Evolutionary conservation across 2,113 vertebrate genomes (phyloP).

Genomic region (Epinephelus cyanopodus): DNA sequence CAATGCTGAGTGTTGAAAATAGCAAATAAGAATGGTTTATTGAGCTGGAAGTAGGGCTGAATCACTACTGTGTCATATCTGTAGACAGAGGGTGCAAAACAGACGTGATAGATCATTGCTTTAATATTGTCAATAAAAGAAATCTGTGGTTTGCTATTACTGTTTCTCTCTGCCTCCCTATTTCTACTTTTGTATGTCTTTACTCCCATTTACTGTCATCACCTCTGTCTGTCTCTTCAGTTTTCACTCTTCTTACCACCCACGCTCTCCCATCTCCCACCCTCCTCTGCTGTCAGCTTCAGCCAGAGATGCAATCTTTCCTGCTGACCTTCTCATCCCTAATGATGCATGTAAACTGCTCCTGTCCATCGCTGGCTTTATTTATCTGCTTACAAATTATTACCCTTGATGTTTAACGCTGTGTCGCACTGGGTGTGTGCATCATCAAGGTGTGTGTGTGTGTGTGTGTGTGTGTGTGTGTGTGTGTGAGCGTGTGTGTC

Average conservation of each 20-base stretch:
- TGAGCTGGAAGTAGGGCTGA: not conserved
- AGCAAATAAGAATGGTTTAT: not conserved
- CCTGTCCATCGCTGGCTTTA: constrained; percentile 76
- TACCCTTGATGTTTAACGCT: constrained; percentile 66
- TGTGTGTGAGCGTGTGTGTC: constrained; percentile 26
- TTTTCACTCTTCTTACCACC: constrained; percentile 30
- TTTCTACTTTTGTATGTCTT: constrained; percentile 7
- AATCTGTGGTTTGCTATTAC: not conserved
- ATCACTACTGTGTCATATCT: not conserved
- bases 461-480: constrained; percentile 29
- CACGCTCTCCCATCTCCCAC: constrained; percentile 8
- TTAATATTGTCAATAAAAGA: constrained; percentile 6
- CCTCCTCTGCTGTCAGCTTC: constrained; percentile 63
- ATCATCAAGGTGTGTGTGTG: constrained; percentile 11
- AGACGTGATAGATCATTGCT: not conserved
- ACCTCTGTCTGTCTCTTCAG: constrained; percentile 14
- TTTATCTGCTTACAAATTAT: constrained; percentile 80
- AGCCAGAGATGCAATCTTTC: constrained; percentile 63
- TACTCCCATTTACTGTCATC: constrained; percentile 29
- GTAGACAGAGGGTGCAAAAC: not conserved
- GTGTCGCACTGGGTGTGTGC: constrained; percentile 10
- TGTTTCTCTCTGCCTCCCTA: not conserved
- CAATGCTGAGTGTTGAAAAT: too few species aligned
- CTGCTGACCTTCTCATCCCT: constrained; percentile 80
- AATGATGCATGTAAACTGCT: constrained; percentile 82